A percentile compares a stretch with the other conserved stretches of the same genome.
Evolutionary conservation across 1,140 invertebrate genomes (phyloP).

Genomic region (Belonocnema kinseyi): DNA sequence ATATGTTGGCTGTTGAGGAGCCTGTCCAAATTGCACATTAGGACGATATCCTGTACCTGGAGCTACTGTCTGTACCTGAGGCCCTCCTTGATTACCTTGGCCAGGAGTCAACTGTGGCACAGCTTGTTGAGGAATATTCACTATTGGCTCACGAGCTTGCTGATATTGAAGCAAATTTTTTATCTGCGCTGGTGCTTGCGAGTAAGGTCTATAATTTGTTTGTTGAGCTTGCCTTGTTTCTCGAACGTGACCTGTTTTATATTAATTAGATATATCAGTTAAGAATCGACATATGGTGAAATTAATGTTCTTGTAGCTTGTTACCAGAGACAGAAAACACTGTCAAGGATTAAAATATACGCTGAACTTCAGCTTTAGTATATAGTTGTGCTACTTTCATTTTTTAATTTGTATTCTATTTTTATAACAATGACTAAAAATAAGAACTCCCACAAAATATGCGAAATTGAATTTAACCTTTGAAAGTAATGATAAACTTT

Average conservation of each 20-base stretch:
- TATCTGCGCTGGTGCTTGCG: constrained; percentile 65
- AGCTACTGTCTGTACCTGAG: constrained; percentile 41
- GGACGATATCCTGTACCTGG: constrained; percentile 56
- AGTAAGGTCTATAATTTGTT: constrained; percentile 58
- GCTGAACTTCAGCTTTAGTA: too few species aligned
- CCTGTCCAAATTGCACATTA: constrained; percentile 52
- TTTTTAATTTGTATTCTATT: too few species aligned
- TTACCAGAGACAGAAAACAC: too few species aligned
- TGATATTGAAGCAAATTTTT: constrained; percentile 65
- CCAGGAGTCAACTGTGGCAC: constrained; percentile 53
- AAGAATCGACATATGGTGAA: neutral
- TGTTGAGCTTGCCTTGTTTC: constrained; percentile 53
- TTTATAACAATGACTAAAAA: too few species aligned
- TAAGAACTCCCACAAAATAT: too few species aligned
- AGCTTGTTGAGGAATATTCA: constrained; percentile 62
- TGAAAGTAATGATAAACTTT: too few species aligned
- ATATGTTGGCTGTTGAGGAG: constrained; percentile 54
- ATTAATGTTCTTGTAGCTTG: too few species aligned
- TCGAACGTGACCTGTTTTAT: constrained; percentile 49
- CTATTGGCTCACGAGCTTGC: constrained; percentile 62
- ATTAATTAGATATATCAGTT: neutral
- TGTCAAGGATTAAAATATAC: too few species aligned
- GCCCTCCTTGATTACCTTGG: constrained; percentile 30
- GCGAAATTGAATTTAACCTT: too few species aligned
- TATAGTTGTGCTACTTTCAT: too few species aligned